Base-by-base conservation (phyloP, 2,888 invertebrate genomes). In the Polylopha cassiicola region DNA sequence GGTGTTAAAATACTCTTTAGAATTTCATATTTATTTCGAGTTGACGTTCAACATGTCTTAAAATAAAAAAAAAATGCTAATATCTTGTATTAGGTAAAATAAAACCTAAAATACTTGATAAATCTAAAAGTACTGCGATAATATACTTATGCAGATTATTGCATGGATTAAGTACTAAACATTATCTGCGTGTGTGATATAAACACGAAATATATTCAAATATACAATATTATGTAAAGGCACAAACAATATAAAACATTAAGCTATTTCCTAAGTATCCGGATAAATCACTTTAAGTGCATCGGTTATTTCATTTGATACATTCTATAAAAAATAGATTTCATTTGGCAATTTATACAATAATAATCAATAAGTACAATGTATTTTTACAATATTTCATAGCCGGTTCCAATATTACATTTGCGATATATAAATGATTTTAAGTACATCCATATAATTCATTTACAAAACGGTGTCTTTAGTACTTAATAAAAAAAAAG, bases 301-400 rank as follows among this genome's bases (percentile, higher is more conserved):
- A 61, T 37, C 45, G 43, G 45, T 48, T 45, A 51, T 54, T 53
- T 54, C 46, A 53, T 57, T 50, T 45, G 26, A 31, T 39, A 36
- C 39, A 51, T 53, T 59, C 55, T 60, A 59, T 59, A 62, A 82
- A 84, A 84, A 84, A 84, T 84, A 82, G 71, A 77, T 75, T 72
- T 77, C 71, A 75, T 81, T 79, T 80, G 79, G 76, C 75, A 67
- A 68, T 77, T 67, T 67, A 72, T 72, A 75, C 56, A 73, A 67
- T 66, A 52, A 62, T 56, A 55, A 44, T 37, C 9, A 39, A 46
- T 43, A 36, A 36, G 32, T 34, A 44, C 32, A 41, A 26, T 3
- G n/a, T n/a, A n/a, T 33, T 26, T 26, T 20, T 33, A 41, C 30
- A 30, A 21, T 23, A 21, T 28, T 37, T 26, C 13, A 21, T 26